Conservation (phyloP, 2,888 invertebrate genomes). For the Spisula solida region DNA sequence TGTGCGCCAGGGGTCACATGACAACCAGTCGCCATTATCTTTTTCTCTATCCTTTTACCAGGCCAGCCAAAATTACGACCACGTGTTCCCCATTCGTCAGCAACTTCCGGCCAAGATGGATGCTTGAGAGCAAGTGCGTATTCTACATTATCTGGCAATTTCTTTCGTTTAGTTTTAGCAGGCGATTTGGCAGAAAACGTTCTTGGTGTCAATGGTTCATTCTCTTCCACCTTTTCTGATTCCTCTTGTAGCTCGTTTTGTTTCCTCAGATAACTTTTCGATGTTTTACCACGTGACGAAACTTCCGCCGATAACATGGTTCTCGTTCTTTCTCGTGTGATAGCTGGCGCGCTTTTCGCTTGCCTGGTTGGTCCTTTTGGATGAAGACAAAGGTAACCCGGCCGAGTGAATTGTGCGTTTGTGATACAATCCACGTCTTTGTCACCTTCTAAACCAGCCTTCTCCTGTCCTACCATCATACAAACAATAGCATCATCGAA, state of each 20-base stretch:
- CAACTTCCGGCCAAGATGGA: conserved; percentile 74
- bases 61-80: conserved; percentile 75
- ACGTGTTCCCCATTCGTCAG: conserved; percentile 72
- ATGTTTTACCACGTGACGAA: conserved; percentile 63
- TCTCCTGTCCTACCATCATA: conserved; percentile 70
- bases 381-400: conserved; percentile 63
- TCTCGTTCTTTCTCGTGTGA: conserved; percentile 63
- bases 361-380: conserved; percentile 51
- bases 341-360: conserved; percentile 64
- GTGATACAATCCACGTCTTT: conserved; percentile 58
- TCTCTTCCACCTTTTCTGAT: conserved; percentile 59
- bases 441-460: conserved; percentile 59
- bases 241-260: conserved; percentile 61
- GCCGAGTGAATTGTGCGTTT: conserved; percentile 47
- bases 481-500: conserved; percentile 67
- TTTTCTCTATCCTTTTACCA: conserved; percentile 69
- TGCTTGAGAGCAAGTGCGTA: conserved; percentile 73
- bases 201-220: conserved; percentile 62
- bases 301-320: conserved; percentile 64
- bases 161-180: conserved; percentile 50
- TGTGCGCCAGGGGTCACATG: conserved; percentile 75
- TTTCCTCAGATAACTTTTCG: conserved; percentile 60
- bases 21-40: conserved; percentile 69
- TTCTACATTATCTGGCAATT: conserved; percentile 68
- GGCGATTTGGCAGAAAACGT: conserved; percentile 59